phyloP scores from a whole-genome alignment of 2,797 vertebrate species.

The Astyanax mexicanus region DNA sequence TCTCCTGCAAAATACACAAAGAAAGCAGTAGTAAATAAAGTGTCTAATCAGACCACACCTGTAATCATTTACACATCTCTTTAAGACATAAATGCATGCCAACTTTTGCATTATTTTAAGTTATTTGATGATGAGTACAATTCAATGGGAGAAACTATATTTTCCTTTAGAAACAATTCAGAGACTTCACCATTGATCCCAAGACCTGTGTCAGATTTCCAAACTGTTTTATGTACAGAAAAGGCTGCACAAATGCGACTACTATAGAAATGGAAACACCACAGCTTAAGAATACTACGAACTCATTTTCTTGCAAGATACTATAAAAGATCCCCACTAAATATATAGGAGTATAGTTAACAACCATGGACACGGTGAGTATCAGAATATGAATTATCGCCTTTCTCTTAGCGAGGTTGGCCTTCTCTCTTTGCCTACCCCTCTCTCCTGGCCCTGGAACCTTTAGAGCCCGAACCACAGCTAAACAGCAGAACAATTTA shows the following conservation, averaged over 20 bases:
- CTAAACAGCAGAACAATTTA: too few species aligned
- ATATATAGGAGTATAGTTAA: conserved; percentile 53
- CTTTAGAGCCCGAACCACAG: conserved; percentile 47
- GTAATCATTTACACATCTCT: too few species aligned
- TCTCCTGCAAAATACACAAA: too few species aligned
- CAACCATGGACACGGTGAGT: conserved; percentile 61
- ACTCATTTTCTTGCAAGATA: neutral
- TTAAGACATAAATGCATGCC: too few species aligned
- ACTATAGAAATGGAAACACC: neutral
- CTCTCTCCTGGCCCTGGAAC: conserved; percentile 48
- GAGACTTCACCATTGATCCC: too few species aligned
- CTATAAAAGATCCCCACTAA: neutral
- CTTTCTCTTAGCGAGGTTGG: conserved; percentile 64
- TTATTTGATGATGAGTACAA: too few species aligned
- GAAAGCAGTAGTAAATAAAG: too few species aligned
- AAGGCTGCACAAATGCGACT: conserved; percentile 28
- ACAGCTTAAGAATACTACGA: neutral
- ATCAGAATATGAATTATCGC: conserved; percentile 61
- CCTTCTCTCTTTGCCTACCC: conserved; percentile 43
- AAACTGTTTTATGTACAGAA: conserved; percentile 35
- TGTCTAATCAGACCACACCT: too few species aligned
- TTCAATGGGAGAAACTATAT: too few species aligned
- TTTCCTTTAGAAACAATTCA: too few species aligned
- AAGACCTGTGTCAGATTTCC: too few species aligned
- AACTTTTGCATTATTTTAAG: too few species aligned